Conservation (phyloP, 2,113 vertebrate genomes). For the Aepyceros melampus region DNA sequence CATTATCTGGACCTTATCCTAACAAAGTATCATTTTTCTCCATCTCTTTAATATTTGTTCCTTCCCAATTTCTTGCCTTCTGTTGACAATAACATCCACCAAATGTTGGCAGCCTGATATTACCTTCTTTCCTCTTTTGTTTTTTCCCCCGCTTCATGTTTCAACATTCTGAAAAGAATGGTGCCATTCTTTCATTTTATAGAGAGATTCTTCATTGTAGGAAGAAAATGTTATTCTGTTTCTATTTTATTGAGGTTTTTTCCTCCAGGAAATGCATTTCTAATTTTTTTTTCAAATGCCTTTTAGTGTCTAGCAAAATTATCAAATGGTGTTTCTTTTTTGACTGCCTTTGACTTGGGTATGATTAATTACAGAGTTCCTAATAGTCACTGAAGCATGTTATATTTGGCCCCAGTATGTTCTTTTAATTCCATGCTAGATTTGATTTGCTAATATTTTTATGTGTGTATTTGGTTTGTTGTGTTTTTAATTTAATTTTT, state of each 20-base stretch:
- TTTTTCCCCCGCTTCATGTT: conserved; percentile 7
- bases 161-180: background rate
- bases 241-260: conserved; percentile 15
- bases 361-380: background rate
- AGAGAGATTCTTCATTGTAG: background rate
- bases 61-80: background rate
- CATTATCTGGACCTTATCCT: background rate
- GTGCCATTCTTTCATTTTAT: background rate
- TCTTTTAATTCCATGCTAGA: background rate
- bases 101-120: background rate
- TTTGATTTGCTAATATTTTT: background rate
- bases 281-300: background rate
- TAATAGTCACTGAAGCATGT: background rate
- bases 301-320: conserved; percentile 18
- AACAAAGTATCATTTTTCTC: background rate
- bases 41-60: background rate
- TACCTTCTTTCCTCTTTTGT: background rate
- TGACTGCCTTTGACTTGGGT: background rate
- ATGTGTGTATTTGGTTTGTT: background rate
- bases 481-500: background rate
- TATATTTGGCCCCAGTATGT: background rate
- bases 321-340: background rate
- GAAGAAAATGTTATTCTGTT: conserved; percentile 7
- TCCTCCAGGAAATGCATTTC: background rate
- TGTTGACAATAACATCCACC: background rate